Base-by-base conservation (phyloP, 1,140 invertebrate genomes). In the Drosophila lowei region DNA sequence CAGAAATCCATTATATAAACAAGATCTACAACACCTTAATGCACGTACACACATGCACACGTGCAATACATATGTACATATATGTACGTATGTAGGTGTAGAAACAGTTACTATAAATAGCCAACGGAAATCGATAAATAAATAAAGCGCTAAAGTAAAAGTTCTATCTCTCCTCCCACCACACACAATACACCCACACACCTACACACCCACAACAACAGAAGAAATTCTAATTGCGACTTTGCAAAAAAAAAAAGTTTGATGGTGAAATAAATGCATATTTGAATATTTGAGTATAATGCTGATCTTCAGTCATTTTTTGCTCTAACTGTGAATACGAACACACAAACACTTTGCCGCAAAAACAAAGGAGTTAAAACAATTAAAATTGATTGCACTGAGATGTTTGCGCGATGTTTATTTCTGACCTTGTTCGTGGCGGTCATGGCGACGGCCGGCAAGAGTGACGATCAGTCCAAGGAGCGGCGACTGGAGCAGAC, bases 71-170 rank as follows among this genome's bases (percentile, higher is more conserved):
- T 44, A 46, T 62, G 21, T 54, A 65, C 59, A 49, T 3, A 28
- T 28, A 13, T 13, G 34, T 13, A 11, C 34, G 34, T 38, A 38
- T 11, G 9, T 38, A 38, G 34, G 34, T 38, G 34, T 38, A 38
- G 11, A 38, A 63, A 64, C 62, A 64, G 57, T 18, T 38, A 47
- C 81, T 86, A 86, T 71, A 86, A 85, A 85, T 85, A 85, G 81
- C 30, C 57, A 55, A 66, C 65, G 73, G 58, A 77, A 74, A 85
- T 86, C 77, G 73, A 76, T 78, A 74, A 88, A 88, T 71, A 88
- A 77, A 81, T 85, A 77, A 66, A 75, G 72, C 53, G 70, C 52
- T 60, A 21, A 57, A 62, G 60, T 58, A 72, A 76, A 61, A 76
- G 68, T 76, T 68, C 18, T 71, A 71, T 38, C 34, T 38, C 63